Percentiles rank a stretch among this genome's conserved stretches.
Evolutionary conservation across 1,140 invertebrate species (phyloP).

Genomic region (Hetaerina americana): DNA sequence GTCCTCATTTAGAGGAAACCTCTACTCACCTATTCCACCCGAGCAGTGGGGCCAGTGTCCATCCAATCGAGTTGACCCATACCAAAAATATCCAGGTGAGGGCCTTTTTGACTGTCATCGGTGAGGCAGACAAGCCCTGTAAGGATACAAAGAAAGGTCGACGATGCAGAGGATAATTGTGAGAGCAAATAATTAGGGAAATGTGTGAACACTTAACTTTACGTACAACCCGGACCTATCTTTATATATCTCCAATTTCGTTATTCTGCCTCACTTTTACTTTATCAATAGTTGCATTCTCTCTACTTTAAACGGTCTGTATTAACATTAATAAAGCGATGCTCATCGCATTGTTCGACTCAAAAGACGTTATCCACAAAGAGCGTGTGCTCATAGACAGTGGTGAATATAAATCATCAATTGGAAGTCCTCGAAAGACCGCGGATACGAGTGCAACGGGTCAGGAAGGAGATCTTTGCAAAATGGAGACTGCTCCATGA

Average conservation of each 20-base stretch:
- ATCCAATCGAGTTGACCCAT: conserved; percentile 51
- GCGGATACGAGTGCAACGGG: too few species aligned
- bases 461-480: too few species aligned
- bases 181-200: background rate
- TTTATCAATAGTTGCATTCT: background rate
- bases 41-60: conserved; percentile 54
- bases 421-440: too few species aligned
- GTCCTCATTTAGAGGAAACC: background rate
- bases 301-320: background rate
- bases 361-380: too few species aligned
- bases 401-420: too few species aligned
- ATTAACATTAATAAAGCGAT: background rate
- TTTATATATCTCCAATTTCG: background rate
- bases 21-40: conserved; percentile 42
- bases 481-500: too few species aligned
- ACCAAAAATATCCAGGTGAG: conserved; percentile 50
- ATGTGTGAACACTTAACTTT: background rate
- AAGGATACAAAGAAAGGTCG: background rate
- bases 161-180: too few species aligned
- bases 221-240: background rate
- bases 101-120: conserved; percentile 51
- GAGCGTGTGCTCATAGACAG: too few species aligned
- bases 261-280: background rate
- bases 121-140: conserved; percentile 43
- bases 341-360: too few species aligned